A percentile compares a stretch with the other conserved stretches of the same genome.
phyloP scores from a whole-genome alignment of 2,888 invertebrate genomes.

The Clivina fossor region DNA sequence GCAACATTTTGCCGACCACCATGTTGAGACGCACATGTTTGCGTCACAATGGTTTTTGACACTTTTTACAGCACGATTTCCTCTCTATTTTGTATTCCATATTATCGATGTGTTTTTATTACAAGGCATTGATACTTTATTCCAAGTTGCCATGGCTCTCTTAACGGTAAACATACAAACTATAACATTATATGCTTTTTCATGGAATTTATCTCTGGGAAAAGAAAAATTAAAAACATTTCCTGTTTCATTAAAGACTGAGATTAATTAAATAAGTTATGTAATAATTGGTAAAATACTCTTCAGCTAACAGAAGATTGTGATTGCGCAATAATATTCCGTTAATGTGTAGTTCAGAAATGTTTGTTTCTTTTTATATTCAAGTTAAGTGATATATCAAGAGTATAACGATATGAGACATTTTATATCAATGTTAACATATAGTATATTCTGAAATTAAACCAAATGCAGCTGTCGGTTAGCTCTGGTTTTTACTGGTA shows the following conservation, averaged over 20 bases:
- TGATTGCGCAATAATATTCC: no score
- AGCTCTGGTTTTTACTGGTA: no score
- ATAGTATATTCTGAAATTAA: no score
- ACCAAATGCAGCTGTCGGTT: no score
- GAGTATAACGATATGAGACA: no score
- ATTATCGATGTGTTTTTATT: constrained; percentile 95
- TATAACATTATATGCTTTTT: constrained; percentile 1
- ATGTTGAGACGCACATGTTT: constrained; percentile 97
- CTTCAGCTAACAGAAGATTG: background rate
- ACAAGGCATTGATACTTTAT: constrained; percentile 92
- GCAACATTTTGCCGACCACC: constrained; percentile 78
- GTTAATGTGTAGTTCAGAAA: no score
- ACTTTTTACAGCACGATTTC: constrained; percentile 98
- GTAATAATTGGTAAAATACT: background rate
- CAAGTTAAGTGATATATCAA: no score
- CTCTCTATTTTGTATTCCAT: constrained; percentile 93
- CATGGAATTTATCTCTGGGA: background rate
- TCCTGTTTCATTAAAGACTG: background rate
- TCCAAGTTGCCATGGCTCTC: constrained; percentile 93
- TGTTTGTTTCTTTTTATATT: no score
- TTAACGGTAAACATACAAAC: constrained; percentile 85
- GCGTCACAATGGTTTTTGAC: constrained; percentile 99
- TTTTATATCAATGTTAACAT: no score
- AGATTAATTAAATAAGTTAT: background rate
- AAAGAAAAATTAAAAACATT: background rate